phyloP scores from a whole-genome alignment of 1,140 invertebrate species.

The Cyclina sinensis region DNA sequence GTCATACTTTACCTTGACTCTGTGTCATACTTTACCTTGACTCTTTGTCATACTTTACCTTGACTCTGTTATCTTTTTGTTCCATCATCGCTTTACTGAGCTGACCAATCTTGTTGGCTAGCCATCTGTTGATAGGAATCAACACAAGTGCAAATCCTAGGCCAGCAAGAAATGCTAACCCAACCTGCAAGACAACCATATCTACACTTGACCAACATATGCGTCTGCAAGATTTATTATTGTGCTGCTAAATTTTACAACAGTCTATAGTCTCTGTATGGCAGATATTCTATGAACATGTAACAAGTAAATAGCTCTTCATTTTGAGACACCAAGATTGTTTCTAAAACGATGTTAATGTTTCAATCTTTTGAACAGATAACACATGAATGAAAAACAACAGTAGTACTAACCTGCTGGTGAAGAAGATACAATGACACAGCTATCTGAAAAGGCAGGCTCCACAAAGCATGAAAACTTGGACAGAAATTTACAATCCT shows the following conservation, averaged over 20 bases:
- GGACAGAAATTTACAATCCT: constrained; percentile 98
- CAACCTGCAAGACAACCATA: constrained; percentile 91
- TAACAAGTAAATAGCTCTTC: too few relatives aligned
- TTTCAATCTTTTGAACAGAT: background rate
- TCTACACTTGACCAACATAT: too few relatives aligned
- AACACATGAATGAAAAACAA: background rate
- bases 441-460: constrained; percentile 94
- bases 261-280: too few relatives aligned
- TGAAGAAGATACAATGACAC: constrained; percentile 86
- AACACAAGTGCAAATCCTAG: constrained; percentile 94
- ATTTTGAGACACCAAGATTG: constrained; percentile 82
- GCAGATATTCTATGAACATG: too few relatives aligned
- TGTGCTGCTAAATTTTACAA: too few relatives aligned
- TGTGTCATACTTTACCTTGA: too few relatives aligned
- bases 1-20: too few relatives aligned
- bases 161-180: constrained; percentile 96
- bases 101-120: constrained; percentile 95
- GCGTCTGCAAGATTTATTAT: too few relatives aligned
- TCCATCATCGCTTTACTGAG: constrained; percentile 96
- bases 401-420: constrained; percentile 91
- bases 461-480: constrained; percentile 99
- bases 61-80: constrained; percentile 96
- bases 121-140: constrained; percentile 97
- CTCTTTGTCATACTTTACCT: too few relatives aligned
- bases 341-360: background rate